Percentiles rank a stretch among this genome's conserved stretches.
These are phyloP conservation scores for Microctenopoma stevenorrisi DNA, from an alignment of 2,797 vertebrate genomes.

Conservation along the genomic window DNA sequence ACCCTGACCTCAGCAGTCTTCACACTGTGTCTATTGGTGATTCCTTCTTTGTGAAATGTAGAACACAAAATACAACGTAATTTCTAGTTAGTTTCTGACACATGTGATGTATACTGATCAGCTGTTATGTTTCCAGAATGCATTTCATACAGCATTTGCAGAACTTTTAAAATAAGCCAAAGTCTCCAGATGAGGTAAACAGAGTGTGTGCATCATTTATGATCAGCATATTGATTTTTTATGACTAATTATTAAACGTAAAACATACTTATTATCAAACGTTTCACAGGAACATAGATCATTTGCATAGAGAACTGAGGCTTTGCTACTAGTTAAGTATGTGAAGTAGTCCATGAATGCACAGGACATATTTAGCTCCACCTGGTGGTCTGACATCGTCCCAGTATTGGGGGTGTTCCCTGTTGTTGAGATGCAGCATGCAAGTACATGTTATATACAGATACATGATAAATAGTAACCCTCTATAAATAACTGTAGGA, in stretches of 20 bases:
- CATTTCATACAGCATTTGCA: not conserved
- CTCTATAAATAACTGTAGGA: not conserved
- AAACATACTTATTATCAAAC: not conserved
- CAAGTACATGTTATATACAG: not conserved
- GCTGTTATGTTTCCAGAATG: not conserved
- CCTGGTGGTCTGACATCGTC: conserved; percentile 16
- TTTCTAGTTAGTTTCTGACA: not conserved
- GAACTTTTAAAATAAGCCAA: not conserved
- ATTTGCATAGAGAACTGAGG: not conserved
- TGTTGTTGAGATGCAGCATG: conserved; percentile 2
- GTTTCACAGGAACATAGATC: not conserved
- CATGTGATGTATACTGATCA: not conserved
- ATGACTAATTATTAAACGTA: not conserved
- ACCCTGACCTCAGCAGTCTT: not conserved
- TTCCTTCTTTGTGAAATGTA: conserved; percentile 14
- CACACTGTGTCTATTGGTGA: not conserved
- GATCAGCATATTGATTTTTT: not conserved
- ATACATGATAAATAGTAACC: conserved; percentile 11
- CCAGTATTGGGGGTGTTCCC: not conserved
- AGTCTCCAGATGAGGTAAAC: not conserved
- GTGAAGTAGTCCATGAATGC: not conserved
- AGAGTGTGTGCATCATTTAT: not conserved
- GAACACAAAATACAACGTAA: not conserved
- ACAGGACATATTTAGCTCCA: conserved; percentile 21
- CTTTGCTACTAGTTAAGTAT: not conserved